Conservation (phyloP, 2,888 invertebrate species). For the Callinectes sapidus region DNA sequence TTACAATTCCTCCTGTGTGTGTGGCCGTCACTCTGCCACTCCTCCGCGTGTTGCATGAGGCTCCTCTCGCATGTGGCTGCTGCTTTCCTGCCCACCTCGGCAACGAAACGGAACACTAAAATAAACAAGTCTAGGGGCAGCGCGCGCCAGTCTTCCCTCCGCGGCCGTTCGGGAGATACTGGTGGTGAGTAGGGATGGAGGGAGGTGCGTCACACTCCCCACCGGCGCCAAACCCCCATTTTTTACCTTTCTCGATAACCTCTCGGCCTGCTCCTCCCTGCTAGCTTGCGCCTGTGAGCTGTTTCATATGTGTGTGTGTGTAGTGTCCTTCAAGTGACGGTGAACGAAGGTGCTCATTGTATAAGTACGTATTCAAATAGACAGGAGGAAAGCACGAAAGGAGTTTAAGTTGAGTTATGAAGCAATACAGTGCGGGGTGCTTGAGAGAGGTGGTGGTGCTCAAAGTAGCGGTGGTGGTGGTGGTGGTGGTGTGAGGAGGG, state of each 20-base stretch:
- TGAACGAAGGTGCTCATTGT: no score
- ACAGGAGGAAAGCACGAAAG: no score
- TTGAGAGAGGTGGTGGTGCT: no score
- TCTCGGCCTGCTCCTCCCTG: slow-evolving; percentile 16
- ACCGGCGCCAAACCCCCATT: slow-evolving; percentile 8
- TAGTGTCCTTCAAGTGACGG: neutral
- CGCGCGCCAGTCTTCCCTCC: neutral
- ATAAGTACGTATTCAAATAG: no score
- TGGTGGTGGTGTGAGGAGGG: no score
- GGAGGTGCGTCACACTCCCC: slow-evolving; percentile 4
- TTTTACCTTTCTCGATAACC: slow-evolving; percentile 7
- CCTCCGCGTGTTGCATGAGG: neutral
- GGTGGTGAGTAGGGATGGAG: slow-evolving; percentile 8
- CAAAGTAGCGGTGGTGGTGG: no score
- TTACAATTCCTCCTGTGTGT: neutral
- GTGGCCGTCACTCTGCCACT: slow-evolving; percentile 6
- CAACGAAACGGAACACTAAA: slow-evolving; percentile 10
- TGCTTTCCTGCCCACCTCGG: neutral
- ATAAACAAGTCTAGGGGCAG: slow-evolving; percentile 11
- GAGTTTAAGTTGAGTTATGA: no score
- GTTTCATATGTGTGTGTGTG: neutral
- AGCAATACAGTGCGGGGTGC: no score
- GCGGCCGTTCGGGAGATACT: neutral
- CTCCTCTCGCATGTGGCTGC: neutral
- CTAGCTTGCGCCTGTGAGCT: neutral